Conservation (phyloP, 2,113 vertebrate species). For the Pogona vitticeps region DNA sequence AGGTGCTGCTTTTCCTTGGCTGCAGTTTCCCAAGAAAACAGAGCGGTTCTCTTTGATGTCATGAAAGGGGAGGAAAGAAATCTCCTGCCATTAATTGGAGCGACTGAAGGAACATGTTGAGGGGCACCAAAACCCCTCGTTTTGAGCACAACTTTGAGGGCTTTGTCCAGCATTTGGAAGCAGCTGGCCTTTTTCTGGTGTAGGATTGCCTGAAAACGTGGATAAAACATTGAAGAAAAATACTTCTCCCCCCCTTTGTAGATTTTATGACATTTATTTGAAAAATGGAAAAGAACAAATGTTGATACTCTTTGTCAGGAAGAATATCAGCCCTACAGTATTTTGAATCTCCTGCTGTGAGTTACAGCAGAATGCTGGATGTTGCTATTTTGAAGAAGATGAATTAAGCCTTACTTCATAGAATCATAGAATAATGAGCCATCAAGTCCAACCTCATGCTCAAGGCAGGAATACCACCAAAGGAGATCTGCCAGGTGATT, state of each 20-base stretch:
- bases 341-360: not conserved
- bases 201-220: too few relatives aligned
- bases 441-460: too few relatives aligned
- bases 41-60: constrained; percentile 42
- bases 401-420: too few relatives aligned
- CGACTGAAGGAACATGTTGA: not conserved
- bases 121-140: not conserved
- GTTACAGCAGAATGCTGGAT: not conserved
- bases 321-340: too few relatives aligned
- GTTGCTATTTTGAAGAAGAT: too few relatives aligned
- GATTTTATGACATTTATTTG: too few relatives aligned
- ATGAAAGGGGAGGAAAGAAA: constrained; percentile 24
- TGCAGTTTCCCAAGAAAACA: constrained; percentile 24
- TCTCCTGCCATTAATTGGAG: not conserved
- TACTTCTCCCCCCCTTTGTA: too few relatives aligned
- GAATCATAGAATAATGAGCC: too few relatives aligned
- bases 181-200: not conserved
- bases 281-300: not conserved
- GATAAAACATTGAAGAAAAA: not conserved
- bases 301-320: not conserved
- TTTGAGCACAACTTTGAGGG: not conserved
- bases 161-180: accelerated
- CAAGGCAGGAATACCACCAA: too few relatives aligned
- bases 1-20: not conserved
- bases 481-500: too few relatives aligned